Evolutionary conservation across 2,113 vertebrate genomes (phyloP).

Genomic region (Axis porcinus): DNA sequence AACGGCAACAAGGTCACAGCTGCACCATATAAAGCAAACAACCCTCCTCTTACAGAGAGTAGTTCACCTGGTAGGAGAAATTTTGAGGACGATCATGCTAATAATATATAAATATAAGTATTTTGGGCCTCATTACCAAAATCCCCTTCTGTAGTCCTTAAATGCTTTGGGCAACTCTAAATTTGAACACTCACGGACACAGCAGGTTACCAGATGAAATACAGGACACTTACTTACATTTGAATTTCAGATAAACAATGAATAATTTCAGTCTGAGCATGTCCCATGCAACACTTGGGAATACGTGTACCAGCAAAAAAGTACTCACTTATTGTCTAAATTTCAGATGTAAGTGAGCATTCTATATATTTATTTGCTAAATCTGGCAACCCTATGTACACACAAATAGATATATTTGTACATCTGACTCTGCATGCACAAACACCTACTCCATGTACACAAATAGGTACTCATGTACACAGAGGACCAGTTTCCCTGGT

Average conservation of each 20-base stretch:
- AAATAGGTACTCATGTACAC: rapidly evolving
- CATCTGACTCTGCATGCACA: rapidly evolving
- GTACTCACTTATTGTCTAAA: neutral
- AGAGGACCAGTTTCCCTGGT: neutral
- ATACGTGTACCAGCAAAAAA: neutral
- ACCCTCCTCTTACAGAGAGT: neutral
- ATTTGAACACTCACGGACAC: neutral
- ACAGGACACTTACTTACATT: neutral
- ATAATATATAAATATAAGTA: neutral
- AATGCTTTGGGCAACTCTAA: neutral
- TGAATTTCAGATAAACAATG: neutral
- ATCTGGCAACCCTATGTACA: too few species aligned
- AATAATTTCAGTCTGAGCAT: neutral
- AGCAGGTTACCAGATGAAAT: neutral
- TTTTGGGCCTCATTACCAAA: neutral
- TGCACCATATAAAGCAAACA: neutral
- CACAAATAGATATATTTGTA: neutral
- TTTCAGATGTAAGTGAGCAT: neutral
- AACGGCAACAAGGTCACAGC: neutral
- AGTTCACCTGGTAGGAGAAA: neutral
- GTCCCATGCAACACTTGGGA: neutral
- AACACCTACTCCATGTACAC: rapidly evolving
- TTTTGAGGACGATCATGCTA: neutral
- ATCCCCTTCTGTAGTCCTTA: neutral
- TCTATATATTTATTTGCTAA: neutral